phyloP scores from a whole-genome alignment of 35 echinoderm and acorn worm genomes.

The Ophiothrix spiculata region DNA sequence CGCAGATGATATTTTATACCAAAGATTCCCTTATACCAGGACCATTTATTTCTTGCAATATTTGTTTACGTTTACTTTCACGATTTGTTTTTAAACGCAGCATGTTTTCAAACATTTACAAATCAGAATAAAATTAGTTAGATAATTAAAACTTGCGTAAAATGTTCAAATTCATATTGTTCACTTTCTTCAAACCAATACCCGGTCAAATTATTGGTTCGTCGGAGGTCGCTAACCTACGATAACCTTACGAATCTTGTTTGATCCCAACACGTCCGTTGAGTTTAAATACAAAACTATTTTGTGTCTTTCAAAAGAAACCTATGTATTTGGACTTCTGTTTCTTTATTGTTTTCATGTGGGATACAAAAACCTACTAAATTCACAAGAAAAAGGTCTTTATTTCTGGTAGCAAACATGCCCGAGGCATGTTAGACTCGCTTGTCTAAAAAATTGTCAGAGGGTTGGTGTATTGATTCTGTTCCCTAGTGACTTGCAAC shows the following conservation, averaged over 20 bases:
- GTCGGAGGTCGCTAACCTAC: background rate
- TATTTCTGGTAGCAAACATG: background rate
- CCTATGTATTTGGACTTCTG: background rate
- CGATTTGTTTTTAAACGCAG: too few relatives aligned
- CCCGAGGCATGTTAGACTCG: background rate
- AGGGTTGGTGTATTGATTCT: background rate
- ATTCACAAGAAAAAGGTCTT: background rate
- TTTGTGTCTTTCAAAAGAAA: background rate
- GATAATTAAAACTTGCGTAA: too few relatives aligned
- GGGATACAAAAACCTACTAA: slow-evolving; percentile 2
- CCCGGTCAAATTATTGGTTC: background rate
- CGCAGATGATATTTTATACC: too few relatives aligned
- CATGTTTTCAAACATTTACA: too few relatives aligned
- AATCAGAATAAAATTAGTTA: too few relatives aligned
- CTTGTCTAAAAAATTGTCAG: background rate
- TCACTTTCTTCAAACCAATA: too few relatives aligned
- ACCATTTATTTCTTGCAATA: too few relatives aligned
- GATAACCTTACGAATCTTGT: background rate
- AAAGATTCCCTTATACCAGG: too few relatives aligned
- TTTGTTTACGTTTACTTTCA: too few relatives aligned
- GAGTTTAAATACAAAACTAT: background rate
- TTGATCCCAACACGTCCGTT: background rate
- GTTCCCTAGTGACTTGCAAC: background rate
- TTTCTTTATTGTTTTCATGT: background rate
- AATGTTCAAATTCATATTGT: too few relatives aligned